Conservation (phyloP, 2,113 vertebrate genomes). For the Jacana jacana region DNA sequence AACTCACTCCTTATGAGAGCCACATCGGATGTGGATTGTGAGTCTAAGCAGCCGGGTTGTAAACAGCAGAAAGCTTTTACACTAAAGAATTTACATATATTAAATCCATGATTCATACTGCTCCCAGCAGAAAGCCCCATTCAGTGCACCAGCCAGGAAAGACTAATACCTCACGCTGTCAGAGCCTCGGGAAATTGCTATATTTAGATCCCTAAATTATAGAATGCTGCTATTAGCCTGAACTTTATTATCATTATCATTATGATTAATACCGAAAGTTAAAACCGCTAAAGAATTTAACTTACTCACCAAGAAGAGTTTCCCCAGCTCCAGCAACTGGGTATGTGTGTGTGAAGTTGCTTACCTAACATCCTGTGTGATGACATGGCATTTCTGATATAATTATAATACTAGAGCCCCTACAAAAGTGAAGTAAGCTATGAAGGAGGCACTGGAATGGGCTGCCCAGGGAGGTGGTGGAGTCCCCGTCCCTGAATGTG, state of each 20-base stretch:
- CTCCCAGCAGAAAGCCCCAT: conserved; percentile 38
- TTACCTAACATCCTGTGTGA: background rate
- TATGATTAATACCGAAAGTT: conserved; percentile 35
- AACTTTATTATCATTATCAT: conserved; percentile 23
- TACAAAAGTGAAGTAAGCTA: background rate
- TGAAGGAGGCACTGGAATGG: too few relatives aligned
- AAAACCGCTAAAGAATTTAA: conserved; percentile 27
- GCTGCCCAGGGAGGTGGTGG: too few relatives aligned
- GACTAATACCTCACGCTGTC: conserved; percentile 17
- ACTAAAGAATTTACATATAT: conserved; percentile 19
- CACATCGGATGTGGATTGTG: background rate
- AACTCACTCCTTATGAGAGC: background rate
- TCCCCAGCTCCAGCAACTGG: background rate
- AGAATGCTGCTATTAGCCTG: conserved; percentile 19
- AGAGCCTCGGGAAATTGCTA: conserved; percentile 44
- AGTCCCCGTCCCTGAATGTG: too few relatives aligned
- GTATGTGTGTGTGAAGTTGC: background rate
- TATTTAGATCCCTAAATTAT: conserved; percentile 55
- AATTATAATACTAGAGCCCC: background rate
- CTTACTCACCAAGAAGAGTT: background rate
- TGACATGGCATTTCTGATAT: background rate
- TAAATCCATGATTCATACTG: conserved; percentile 45
- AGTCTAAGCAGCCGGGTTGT: background rate
- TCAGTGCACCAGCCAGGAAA: conserved; percentile 30
- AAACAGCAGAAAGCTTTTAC: conserved; percentile 9